phyloP scores from a whole-genome alignment of 2,797 vertebrate species.

The Lacerta agilis region DNA sequence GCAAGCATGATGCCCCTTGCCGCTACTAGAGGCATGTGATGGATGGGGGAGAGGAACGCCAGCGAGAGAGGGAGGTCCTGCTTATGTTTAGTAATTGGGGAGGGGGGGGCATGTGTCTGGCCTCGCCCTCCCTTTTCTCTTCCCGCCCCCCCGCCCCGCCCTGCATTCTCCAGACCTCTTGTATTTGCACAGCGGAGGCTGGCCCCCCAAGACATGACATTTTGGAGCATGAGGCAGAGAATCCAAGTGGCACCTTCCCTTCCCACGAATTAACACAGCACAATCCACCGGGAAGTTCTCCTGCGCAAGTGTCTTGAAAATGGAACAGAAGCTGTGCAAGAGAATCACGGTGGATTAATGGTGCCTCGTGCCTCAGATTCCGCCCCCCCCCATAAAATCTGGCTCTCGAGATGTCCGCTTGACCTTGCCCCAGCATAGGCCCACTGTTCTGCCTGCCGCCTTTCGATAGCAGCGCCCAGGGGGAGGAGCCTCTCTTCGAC shows the following conservation, averaged over 20 bases:
- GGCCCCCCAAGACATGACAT: not conserved
- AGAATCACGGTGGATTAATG: not conserved
- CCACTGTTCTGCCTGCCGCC: not conserved
- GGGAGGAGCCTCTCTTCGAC: not conserved
- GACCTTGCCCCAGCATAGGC: not conserved
- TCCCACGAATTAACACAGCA: not conserved
- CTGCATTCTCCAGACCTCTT: slow-evolving; percentile 52
- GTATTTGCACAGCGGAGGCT: not conserved
- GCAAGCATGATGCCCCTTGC: slow-evolving; percentile 83
- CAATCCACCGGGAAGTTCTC: not conserved
- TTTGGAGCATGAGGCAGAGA: not conserved
- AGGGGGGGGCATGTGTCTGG: not conserved
- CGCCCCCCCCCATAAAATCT: not conserved
- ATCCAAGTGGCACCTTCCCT: not conserved
- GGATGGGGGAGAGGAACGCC: not conserved
- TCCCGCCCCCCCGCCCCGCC: slow-evolving; percentile 39
- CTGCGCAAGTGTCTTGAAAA: not conserved
- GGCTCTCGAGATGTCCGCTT: not conserved
- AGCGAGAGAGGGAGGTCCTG: not conserved
- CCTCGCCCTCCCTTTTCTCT: slow-evolving; percentile 12
- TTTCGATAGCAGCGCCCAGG: not conserved
- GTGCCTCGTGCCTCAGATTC: not conserved
- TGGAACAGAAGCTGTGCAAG: not conserved
- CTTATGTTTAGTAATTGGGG: slow-evolving; percentile 14
- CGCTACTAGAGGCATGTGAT: slow-evolving; percentile 82